A percentile compares a stretch with the other conserved stretches of the same genome.
Conservation (phyloP, 1,140 invertebrate genomes). For the Caerostris darwini region DNA sequence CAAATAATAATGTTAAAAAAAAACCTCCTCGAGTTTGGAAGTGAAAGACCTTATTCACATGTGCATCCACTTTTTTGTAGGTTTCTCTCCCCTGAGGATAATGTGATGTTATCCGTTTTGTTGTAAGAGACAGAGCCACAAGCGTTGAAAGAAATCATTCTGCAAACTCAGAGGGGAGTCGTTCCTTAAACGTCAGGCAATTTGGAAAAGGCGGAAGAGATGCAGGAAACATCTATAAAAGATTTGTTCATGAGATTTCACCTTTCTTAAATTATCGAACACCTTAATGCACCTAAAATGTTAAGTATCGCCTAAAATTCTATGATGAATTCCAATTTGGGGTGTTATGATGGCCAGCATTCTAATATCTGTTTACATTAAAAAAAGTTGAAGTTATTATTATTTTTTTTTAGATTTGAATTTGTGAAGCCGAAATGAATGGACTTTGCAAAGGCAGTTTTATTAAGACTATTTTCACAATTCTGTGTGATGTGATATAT, state of each 20-base stretch:
- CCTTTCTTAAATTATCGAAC: not conserved
- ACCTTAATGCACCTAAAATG: not conserved
- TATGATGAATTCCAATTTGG: not conserved
- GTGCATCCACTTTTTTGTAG: not conserved
- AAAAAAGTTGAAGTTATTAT: too few relatives aligned
- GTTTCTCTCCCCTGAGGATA: not conserved
- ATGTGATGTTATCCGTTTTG: not conserved
- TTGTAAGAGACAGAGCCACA: not conserved
- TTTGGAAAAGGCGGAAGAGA: not conserved
- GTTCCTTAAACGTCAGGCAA: not conserved
- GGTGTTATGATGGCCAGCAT: too few relatives aligned
- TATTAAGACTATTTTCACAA: too few relatives aligned
- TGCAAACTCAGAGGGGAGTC: not conserved
- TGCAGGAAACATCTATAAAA: not conserved
- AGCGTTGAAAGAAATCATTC: not conserved
- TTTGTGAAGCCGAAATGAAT: too few relatives aligned
- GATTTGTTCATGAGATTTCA: not conserved
- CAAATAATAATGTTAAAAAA: not conserved
- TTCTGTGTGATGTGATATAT: too few relatives aligned
- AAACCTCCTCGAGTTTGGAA: not conserved
- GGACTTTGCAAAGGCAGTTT: too few relatives aligned
- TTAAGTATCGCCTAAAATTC: not conserved
- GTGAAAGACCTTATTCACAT: slow-evolving; percentile 10
- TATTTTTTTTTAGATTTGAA: too few relatives aligned
- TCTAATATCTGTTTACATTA: too few relatives aligned